A percentile compares a stretch with the other conserved stretches of the same genome.
These are phyloP conservation scores for Lydus trimaculatus DNA, from an alignment of 2,888 invertebrate species.

Conservation along the genomic window DNA sequence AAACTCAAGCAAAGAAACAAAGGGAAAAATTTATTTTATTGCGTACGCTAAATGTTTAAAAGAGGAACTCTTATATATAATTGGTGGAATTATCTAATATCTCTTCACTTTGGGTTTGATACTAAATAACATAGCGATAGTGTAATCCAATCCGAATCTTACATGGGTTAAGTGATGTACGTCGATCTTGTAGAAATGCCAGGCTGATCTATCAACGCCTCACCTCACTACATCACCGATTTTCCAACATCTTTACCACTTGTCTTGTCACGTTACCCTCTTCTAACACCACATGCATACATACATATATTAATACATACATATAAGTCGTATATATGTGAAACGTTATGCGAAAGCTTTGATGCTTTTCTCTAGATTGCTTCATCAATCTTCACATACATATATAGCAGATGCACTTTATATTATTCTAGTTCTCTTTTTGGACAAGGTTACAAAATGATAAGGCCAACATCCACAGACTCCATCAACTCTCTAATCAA, in stretches of 20 bases:
- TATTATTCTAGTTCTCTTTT: conserved; percentile 12
- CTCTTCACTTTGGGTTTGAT: conserved; percentile 21
- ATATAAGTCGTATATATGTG: conserved; percentile 12
- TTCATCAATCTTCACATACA: conserved; percentile 46
- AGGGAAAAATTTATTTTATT: conserved; percentile 27
- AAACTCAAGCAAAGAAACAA: conserved; percentile 51
- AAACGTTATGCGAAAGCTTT: conserved; percentile 49
- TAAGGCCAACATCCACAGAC: neutral
- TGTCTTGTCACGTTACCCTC: conserved; percentile 47
- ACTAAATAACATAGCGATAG: conserved; percentile 49
- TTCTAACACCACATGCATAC: conserved; percentile 22
- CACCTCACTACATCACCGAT: conserved; percentile 47
- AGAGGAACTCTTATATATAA: neutral
- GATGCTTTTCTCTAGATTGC: conserved; percentile 51
- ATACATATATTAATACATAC: conserved; percentile 1
- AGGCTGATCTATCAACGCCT: conserved; percentile 52
- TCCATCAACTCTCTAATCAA: neutral
- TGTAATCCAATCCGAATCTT: conserved; percentile 45
- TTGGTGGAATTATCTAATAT: conserved; percentile 35
- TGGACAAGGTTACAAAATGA: neutral
- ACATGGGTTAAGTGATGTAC: conserved; percentile 49
- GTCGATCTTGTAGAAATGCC: conserved; percentile 43
- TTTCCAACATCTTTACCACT: conserved; percentile 51
- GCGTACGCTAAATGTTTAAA: too few relatives aligned
- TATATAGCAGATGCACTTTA: neutral